These are phyloP conservation scores for Loriculus beryllinus DNA, from an alignment of 2,797 vertebrate species.

Conservation along the genomic window DNA sequence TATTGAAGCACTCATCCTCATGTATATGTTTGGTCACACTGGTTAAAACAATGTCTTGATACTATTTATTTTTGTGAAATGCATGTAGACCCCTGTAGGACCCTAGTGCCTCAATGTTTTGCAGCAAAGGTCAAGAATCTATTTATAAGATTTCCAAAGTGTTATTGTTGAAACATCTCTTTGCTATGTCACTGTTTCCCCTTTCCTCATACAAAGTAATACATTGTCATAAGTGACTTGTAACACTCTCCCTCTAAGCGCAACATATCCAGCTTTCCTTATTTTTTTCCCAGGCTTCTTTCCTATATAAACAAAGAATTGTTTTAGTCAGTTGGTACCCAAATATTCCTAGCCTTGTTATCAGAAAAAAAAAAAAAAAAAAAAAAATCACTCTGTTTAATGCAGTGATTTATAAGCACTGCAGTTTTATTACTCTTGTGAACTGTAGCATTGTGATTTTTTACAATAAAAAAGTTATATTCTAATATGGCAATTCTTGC, in stretches of 20 bases:
- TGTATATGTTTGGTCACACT: background rate
- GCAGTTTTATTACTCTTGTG: background rate
- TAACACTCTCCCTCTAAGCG: background rate
- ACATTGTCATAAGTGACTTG: conserved; percentile 41
- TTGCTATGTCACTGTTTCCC: conserved; percentile 69
- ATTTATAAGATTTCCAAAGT: conserved; percentile 56
- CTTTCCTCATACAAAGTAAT: conserved; percentile 72
- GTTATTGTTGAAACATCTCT: conserved; percentile 69
- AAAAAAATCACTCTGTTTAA: background rate
- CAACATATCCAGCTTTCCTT: conserved; percentile 43
- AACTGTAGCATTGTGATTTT: background rate
- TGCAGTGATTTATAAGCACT: background rate
- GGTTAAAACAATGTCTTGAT: conserved; percentile 36
- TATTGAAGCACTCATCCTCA: background rate
- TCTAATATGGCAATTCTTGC: background rate
- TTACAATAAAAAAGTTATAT: background rate
- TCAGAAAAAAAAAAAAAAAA: background rate
- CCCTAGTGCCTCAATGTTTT: conserved; percentile 52
- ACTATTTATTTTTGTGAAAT: conserved; percentile 24
- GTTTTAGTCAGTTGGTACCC: background rate
- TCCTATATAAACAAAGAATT: conserved; percentile 67
- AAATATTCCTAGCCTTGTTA: conserved; percentile 16
- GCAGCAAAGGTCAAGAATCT: conserved; percentile 50
- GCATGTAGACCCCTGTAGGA: conserved; percentile 5
- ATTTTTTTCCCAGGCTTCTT: conserved; percentile 44